Evolutionary conservation across 2,797 vertebrate species (phyloP), one percentile per base, ranked within the genome.

Genomic region (Benthosema pterotum): DNA sequence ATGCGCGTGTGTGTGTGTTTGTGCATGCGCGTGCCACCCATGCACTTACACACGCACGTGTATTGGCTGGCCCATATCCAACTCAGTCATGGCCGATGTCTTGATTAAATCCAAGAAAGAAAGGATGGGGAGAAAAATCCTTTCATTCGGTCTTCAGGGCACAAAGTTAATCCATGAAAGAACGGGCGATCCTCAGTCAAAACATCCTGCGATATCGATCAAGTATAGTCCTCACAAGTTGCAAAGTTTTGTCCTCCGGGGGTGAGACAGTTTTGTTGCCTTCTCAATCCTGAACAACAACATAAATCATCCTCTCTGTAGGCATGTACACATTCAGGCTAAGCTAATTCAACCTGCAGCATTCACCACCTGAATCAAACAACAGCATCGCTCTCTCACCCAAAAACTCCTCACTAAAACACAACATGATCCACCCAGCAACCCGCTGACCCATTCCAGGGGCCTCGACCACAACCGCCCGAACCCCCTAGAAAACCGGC

Each of bases 1-100:
- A 52, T 75, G 64, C 80, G 82, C 55, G 69, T 59, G 63, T 15
- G 60, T 59, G 54, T 75, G 64, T 82, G 82, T 57, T 67, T 59
- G 42, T 51, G 46, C 60, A 25, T 52, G 22, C 60, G 46, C 57
- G 67, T 59, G 46, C 52, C 0, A 38, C 32, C 8, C 32, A 38
- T 11, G 8, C 8, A 9, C 32, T 38, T 11, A 38, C 32, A 38
- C 32, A 18, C 53, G 62, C 57, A 54, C 50, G 49, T 63, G 58
- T 67, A 51, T 48, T 62, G 38, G 46, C 22, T 25, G 42, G 59
- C 42, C 13, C 58, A 57, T 69, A 63, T 69, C 54, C 57, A 38
- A 69, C 28, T 53, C 60, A 69, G 38, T 61, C 60, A 47, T 15
- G 19, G 63, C 57, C 73, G 51, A 57, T 45, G 43, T 54, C 47